phyloP scores from a whole-genome alignment of 2,797 vertebrate genomes.

The Sebastes oblongus region DNA sequence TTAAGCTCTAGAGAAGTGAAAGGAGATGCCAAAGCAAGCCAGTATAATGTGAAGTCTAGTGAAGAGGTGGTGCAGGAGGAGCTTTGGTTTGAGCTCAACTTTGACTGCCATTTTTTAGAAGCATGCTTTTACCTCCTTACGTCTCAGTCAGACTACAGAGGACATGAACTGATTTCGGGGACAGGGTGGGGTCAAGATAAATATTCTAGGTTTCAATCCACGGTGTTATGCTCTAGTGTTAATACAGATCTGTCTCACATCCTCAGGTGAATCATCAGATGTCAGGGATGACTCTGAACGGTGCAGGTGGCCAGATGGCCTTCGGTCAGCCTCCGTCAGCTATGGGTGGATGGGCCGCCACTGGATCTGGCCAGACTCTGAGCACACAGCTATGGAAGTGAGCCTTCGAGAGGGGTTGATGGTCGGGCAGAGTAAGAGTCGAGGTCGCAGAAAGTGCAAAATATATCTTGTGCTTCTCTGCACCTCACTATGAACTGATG shows the following conservation, averaged over 20 bases:
- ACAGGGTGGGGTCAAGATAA: background rate
- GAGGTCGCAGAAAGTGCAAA: conserved; percentile 49
- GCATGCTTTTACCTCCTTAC: background rate
- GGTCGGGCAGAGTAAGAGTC: conserved; percentile 51
- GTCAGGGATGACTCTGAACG: conserved; percentile 89
- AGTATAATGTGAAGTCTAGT: background rate
- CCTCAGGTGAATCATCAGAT: conserved; percentile 93
- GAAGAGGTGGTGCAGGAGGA: background rate
- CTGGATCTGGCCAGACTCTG: conserved; percentile 91
- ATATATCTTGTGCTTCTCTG: conserved; percentile 48
- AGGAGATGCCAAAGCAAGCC: background rate
- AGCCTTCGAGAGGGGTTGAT: conserved; percentile 61
- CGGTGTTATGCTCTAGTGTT: background rate
- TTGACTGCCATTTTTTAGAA: background rate
- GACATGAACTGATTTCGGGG: background rate
- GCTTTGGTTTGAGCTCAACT: background rate
- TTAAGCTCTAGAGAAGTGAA: background rate
- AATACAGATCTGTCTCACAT: background rate
- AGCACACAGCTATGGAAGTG: conserved; percentile 97
- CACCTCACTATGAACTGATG: conserved; percentile 80
- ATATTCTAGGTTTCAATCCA: background rate
- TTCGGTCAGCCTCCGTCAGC: conserved; percentile 88
- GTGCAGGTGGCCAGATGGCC: conserved; percentile 79
- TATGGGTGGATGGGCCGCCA: conserved; percentile 87
- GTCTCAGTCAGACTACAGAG: background rate